Percentiles rank a stretch among this genome's conserved stretches.
These are phyloP conservation scores for Clivina fossor DNA, from an alignment of 2,888 invertebrate genomes.

Conservation along the genomic window DNA sequence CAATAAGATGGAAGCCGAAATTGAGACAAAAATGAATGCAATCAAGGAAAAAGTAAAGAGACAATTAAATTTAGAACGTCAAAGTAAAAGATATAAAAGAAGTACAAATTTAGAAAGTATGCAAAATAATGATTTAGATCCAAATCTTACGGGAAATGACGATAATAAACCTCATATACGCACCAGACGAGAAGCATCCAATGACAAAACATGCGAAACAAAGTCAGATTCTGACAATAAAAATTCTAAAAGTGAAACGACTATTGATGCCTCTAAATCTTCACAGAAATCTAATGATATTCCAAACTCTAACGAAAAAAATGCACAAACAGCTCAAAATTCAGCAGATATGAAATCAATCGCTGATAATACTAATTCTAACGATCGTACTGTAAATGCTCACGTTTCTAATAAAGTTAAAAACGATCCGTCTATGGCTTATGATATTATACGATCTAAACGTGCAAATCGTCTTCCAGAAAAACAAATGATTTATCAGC, in stretches of 20 bases:
- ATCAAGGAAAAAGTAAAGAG: slow-evolving; percentile 52
- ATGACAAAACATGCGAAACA: too few relatives aligned
- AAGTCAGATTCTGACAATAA: background rate
- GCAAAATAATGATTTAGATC: background rate
- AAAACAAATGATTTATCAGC: slow-evolving; percentile 19
- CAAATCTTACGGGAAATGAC: background rate
- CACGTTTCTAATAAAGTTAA: slow-evolving; percentile 3
- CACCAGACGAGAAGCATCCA: background rate
- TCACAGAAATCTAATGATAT: slow-evolving; percentile 2
- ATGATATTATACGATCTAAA: slow-evolving; percentile 1
- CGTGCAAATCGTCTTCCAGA: slow-evolving; percentile 16
- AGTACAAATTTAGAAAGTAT: background rate
- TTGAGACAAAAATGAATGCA: slow-evolving; percentile 49
- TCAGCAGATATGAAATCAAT: slow-evolving; percentile 26
- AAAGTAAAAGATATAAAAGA: slow-evolving; percentile 6
- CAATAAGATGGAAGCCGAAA: slow-evolving; percentile 47
- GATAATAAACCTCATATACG: background rate
- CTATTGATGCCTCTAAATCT: slow-evolving; percentile 6
- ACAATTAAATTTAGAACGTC: slow-evolving; percentile 45
- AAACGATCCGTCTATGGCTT: background rate
- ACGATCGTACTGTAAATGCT: slow-evolving; percentile 16
- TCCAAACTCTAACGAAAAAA: slow-evolving; percentile 7
- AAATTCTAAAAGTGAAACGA: background rate
- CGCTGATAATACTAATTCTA: background rate
- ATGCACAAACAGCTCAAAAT: slow-evolving; percentile 4